Evolutionary conservation across 2,113 vertebrate genomes (phyloP).

Genomic region (Vulpes vulpes): DNA sequence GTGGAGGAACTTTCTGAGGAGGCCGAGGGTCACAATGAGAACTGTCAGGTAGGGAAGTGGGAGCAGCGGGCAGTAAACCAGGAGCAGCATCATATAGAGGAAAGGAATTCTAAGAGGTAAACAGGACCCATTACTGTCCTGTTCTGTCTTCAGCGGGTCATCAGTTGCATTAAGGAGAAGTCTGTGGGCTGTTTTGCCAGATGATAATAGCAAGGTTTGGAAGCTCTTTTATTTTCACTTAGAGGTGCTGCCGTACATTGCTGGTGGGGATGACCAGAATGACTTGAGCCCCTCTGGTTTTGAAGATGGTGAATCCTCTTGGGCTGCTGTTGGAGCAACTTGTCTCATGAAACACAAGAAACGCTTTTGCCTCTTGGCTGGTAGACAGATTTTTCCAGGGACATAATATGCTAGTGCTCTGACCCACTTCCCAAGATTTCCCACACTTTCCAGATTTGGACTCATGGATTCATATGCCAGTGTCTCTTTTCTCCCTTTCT

Average conservation of each 20-base stretch:
- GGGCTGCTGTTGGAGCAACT: not conserved
- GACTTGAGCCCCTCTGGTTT: not conserved
- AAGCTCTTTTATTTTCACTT: not conserved
- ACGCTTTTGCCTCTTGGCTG: not conserved
- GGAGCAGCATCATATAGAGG: too few species aligned
- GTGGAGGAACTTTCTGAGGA: not conserved
- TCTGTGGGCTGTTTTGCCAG: not conserved
- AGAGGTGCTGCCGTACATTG: fast-evolving
- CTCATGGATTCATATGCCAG: too few species aligned
- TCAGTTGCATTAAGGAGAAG: not conserved
- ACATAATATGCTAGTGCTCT: not conserved
- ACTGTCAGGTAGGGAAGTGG: not conserved
- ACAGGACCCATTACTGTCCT: fast-evolving
- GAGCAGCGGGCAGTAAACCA: too few species aligned
- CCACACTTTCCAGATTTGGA: not conserved
- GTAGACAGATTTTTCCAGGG: not conserved
- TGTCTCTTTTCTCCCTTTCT: not conserved
- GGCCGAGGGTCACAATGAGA: not conserved
- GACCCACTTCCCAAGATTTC: not conserved
- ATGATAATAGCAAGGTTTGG: not conserved
- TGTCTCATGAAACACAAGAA: not conserved
- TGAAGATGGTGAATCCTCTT: not conserved
- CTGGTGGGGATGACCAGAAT: too few species aligned
- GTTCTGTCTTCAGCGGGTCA: not conserved
- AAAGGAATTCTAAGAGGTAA: too few species aligned